Percentiles rank a stretch among this genome's conserved stretches.
Evolutionary conservation across 1,140 invertebrate species (phyloP).

Genomic region (Euschistus heros): DNA sequence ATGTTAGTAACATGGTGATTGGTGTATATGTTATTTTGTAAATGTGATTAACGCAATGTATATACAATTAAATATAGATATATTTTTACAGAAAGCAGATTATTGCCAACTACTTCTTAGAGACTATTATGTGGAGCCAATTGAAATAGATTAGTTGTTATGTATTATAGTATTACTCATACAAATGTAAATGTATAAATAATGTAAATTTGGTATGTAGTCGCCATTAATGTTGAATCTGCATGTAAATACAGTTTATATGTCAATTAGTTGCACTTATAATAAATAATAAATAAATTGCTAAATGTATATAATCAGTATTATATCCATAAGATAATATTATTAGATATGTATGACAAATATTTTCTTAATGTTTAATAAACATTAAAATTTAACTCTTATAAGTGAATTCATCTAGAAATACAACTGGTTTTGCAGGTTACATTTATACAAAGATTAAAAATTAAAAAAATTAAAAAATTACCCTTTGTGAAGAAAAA

Average conservation of each 20-base stretch:
- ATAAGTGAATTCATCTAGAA: too few species aligned
- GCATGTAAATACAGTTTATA: slow-evolving; percentile 5
- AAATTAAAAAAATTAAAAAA: too few species aligned
- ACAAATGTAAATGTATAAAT: slow-evolving; percentile 8
- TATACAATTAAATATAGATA: slow-evolving; percentile 2
- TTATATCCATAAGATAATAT: too few species aligned
- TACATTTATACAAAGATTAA: too few species aligned
- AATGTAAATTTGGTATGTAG: slow-evolving; percentile 14
- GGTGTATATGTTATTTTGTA: slow-evolving; percentile 14
- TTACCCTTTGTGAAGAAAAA: too few species aligned
- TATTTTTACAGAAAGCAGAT: slow-evolving; percentile 8
- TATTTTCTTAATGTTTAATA: too few species aligned
- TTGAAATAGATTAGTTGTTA: background rate
- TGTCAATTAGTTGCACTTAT: too few species aligned
- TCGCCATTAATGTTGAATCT: slow-evolving; percentile 1
- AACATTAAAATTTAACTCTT: too few species aligned
- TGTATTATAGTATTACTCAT: background rate
- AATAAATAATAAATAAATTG: too few species aligned
- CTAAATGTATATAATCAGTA: too few species aligned
- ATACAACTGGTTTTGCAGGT: too few species aligned
- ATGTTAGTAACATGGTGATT: slow-evolving; percentile 19
- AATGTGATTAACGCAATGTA: slow-evolving; percentile 10
- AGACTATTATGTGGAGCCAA: background rate
- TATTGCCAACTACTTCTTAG: background rate
- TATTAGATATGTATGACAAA: too few species aligned